Percentiles rank a stretch among this genome's conserved stretches.
Evolutionary conservation across 2,797 vertebrate genomes (phyloP).

Genomic region (Triplophysa bombifrons): DNA sequence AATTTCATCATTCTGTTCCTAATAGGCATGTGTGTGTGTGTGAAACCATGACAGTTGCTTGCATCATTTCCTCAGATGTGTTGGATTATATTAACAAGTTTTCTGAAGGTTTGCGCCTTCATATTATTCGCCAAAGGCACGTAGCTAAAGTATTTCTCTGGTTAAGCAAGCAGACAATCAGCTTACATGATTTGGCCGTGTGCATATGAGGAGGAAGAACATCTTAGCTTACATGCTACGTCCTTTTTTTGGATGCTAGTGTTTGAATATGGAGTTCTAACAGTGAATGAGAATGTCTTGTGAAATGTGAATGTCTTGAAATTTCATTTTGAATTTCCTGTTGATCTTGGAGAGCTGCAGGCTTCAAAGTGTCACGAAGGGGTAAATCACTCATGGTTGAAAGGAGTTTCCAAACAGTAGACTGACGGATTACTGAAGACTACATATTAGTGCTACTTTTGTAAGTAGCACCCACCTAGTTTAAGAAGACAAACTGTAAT

Average conservation of each 20-base stretch:
- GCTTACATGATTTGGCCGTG: not conserved
- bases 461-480: no score
- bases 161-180: not conserved
- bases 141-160: no score
- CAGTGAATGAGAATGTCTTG: not conserved
- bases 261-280: not conserved
- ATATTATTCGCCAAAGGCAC: not conserved
- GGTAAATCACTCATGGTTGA: constrained; percentile 1
- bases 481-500: constrained; percentile 5
- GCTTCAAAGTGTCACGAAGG: not conserved
- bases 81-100: constrained; percentile 15
- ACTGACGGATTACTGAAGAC: constrained; percentile 55
- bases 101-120: constrained; percentile 15
- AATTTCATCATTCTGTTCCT: constrained; percentile 17
- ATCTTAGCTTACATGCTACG: not conserved
- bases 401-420: constrained; percentile 3
- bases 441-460: not conserved
- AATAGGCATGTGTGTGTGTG: constrained; percentile 2
- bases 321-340: not conserved
- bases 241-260: not conserved
- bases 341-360: not conserved
- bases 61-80: constrained; percentile 11
- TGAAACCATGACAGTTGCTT: constrained; percentile 18
- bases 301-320: not conserved
- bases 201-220: not conserved